Evolutionary conservation across 2,888 invertebrate genomes (phyloP).

Genomic region (Encarsia formosa): DNA sequence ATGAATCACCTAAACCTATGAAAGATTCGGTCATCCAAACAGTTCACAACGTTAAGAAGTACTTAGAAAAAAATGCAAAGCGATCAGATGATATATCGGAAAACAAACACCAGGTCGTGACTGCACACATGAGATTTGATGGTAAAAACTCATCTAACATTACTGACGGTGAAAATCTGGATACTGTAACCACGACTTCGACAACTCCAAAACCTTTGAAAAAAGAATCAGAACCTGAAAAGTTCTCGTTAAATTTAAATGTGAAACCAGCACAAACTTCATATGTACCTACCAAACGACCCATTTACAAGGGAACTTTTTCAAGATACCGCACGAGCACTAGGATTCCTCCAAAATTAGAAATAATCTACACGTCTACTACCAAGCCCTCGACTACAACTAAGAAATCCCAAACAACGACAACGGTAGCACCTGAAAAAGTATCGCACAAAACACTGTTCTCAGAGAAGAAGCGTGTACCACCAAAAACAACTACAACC

Average conservation of each 20-base stretch:
- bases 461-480: constrained; percentile 48
- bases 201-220: neutral
- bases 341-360: constrained; percentile 26
- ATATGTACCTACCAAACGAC: constrained; percentile 21
- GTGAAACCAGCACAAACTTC: constrained; percentile 28
- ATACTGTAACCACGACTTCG: neutral
- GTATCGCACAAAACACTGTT: constrained; percentile 34
- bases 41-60: constrained; percentile 1
- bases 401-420: constrained; percentile 26
- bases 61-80: neutral
- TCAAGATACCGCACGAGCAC: constrained; percentile 21
- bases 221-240: constrained; percentile 35
- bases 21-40: constrained; percentile 5
- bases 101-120: constrained; percentile 10
- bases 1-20: constrained; percentile 28
- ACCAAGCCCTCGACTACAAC: constrained; percentile 12
- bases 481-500: constrained; percentile 25
- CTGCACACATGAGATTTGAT: constrained; percentile 10
- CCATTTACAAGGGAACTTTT: constrained; percentile 23
- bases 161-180: neutral
- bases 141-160: neutral
- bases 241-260: constrained; percentile 41
- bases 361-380: constrained; percentile 33
- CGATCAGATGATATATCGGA: constrained; percentile 5
- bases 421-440: constrained; percentile 38